phyloP scores from a whole-genome alignment of 1,140 invertebrate genomes.

The Acyrthosiphon pisum region DNA sequence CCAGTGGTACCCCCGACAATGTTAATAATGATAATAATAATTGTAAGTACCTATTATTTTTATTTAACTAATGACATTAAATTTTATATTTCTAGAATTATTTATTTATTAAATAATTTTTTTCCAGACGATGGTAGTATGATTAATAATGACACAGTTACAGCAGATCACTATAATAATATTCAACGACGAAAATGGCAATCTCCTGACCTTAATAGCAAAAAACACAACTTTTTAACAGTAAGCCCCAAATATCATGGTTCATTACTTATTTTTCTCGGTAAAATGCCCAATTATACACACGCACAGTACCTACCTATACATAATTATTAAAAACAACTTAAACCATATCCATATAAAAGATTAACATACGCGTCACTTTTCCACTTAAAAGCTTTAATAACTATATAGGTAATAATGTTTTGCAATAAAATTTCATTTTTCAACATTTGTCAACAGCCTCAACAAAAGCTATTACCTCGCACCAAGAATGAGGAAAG shows the following conservation, averaged over 20 bases:
- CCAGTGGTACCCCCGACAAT: neutral
- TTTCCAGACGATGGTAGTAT: neutral
- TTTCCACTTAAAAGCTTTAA: neutral
- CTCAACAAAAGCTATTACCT: constrained; percentile 27
- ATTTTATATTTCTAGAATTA: neutral
- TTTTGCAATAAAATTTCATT: neutral
- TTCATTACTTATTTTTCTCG: neutral
- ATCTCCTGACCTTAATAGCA: neutral
- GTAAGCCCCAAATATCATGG: neutral
- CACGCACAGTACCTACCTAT: neutral
- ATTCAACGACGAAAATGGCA: constrained; percentile 38
- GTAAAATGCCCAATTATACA: neutral
- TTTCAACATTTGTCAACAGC: neutral
- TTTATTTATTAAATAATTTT: neutral
- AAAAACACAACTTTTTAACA: neutral
- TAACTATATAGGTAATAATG: neutral
- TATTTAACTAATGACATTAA: neutral
- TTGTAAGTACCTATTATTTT: neutral
- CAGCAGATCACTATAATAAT: constrained; percentile 27
- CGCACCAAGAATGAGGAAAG: neutral
- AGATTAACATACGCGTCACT: neutral
- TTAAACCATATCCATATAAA: neutral
- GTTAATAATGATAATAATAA: neutral
- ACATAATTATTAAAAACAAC: neutral
- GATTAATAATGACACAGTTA: neutral